phyloP scores from a whole-genome alignment of 2,888 invertebrate species.

The Drosophila pseudotakahashii region DNA sequence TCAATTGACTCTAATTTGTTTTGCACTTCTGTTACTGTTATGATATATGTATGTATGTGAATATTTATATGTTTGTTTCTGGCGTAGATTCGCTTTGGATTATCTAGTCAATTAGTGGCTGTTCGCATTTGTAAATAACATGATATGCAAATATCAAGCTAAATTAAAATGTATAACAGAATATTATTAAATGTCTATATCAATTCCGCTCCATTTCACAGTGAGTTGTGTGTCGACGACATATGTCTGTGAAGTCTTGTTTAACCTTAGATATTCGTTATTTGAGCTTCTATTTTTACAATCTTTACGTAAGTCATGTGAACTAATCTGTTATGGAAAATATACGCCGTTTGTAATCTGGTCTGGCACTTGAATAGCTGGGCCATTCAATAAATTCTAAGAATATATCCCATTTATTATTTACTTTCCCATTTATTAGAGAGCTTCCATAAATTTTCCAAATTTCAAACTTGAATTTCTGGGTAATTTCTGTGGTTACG shows the following conservation, averaged over 20 bases:
- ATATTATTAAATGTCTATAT: constrained; percentile 47
- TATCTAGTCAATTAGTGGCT: constrained; percentile 52
- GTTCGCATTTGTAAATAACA: constrained; percentile 44
- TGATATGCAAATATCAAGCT: constrained; percentile 47
- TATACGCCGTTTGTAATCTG: constrained; percentile 15
- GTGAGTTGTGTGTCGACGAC: constrained; percentile 10
- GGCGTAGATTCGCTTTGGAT: constrained; percentile 34
- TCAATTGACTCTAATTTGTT: constrained; percentile 47
- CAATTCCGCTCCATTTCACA: constrained; percentile 28
- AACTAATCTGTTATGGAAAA: constrained; percentile 15
- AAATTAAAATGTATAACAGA: constrained; percentile 54
- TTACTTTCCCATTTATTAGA: not conserved
- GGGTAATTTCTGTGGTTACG: not conserved
- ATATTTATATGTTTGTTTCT: constrained; percentile 1
- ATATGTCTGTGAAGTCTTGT: constrained; percentile 25
- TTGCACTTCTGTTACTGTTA: constrained; percentile 38
- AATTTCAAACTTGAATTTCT: not conserved
- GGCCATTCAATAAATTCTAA: not conserved
- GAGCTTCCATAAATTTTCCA: not conserved
- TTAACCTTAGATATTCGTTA: constrained; percentile 28
- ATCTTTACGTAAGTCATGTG: constrained; percentile 26
- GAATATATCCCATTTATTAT: not conserved
- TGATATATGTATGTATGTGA: constrained; percentile 29
- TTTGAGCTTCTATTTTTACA: constrained; percentile 31
- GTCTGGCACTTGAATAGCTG: not conserved